Evolutionary conservation across 1,140 invertebrate genomes (phyloP).

Genomic region (Parasteatoda tepidariorum): DNA sequence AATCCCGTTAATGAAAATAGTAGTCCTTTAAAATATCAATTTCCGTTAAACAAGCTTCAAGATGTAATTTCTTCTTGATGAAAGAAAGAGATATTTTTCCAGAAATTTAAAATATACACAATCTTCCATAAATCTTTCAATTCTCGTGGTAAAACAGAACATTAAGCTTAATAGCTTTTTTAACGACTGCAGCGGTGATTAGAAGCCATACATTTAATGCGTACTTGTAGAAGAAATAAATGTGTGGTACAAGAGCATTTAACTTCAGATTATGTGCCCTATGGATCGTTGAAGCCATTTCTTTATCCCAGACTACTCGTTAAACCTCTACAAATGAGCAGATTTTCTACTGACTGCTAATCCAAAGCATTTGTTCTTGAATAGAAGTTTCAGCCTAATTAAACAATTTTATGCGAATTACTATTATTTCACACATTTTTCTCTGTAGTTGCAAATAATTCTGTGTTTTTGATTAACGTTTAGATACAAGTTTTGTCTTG

Average conservation of each 20-base stretch:
- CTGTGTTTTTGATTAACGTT: too few relatives aligned
- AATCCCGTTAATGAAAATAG: too few relatives aligned
- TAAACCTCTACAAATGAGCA: slow-evolving; percentile 1
- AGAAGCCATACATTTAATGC: not conserved
- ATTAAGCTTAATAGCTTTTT: slow-evolving; percentile 13
- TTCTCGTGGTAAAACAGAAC: not conserved
- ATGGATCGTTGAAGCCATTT: not conserved
- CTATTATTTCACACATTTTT: too few relatives aligned
- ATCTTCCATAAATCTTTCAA: not conserved
- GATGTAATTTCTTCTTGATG: too few relatives aligned
- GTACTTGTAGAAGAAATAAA: not conserved
- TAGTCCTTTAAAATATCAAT: too few relatives aligned
- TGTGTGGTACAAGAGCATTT: not conserved
- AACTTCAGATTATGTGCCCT: slow-evolving; percentile 4
- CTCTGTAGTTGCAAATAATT: too few relatives aligned
- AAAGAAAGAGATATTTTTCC: too few relatives aligned
- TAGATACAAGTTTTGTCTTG: too few relatives aligned
- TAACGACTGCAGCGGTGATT: slow-evolving; percentile 3
- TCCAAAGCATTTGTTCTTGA: not conserved
- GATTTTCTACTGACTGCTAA: not conserved
- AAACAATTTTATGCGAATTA: too few relatives aligned
- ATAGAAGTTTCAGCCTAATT: too few relatives aligned
- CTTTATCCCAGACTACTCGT: not conserved
- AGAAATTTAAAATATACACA: not conserved
- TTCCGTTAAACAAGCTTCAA: too few relatives aligned